A percentile compares a stretch with the other conserved stretches of the same genome.
phyloP scores from a whole-genome alignment of 1,140 invertebrate species.

The Chironomus tepperi region DNA sequence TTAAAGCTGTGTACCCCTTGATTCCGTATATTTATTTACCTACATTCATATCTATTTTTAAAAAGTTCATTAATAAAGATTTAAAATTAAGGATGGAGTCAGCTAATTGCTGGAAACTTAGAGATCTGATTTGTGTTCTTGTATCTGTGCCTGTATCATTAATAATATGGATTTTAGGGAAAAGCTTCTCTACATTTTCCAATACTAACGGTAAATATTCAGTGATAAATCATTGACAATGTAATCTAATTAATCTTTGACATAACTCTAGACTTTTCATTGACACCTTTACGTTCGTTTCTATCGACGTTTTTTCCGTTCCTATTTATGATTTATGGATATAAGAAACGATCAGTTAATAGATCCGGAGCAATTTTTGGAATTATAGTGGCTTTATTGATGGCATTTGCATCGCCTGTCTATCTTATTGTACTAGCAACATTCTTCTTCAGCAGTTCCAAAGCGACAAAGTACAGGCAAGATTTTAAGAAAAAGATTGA shows the following conservation, averaged over 20 bases:
- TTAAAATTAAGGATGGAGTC: not conserved
- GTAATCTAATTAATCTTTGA: not conserved
- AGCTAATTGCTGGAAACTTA: slow-evolving; percentile 28
- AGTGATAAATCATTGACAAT: not conserved
- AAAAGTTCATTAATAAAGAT: not conserved
- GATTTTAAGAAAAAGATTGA: slow-evolving; percentile 65
- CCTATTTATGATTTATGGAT: slow-evolving; percentile 54
- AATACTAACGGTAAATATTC: slow-evolving; percentile 4
- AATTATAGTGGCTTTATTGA: slow-evolving; percentile 65
- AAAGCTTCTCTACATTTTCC: not conserved
- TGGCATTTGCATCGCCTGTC: slow-evolving; percentile 69
- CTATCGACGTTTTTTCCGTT: slow-evolving; percentile 58
- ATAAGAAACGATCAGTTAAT: slow-evolving; percentile 57
- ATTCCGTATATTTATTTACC: no score
- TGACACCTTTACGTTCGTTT: slow-evolving; percentile 63
- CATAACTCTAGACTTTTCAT: not conserved
- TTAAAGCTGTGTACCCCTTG: no score
- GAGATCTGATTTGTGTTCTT: not conserved
- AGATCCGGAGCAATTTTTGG: slow-evolving; percentile 62
- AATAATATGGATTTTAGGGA: not conserved
- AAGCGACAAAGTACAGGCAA: slow-evolving; percentile 68
- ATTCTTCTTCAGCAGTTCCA: slow-evolving; percentile 76
- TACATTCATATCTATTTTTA: no score
- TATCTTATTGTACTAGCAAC: slow-evolving; percentile 63
- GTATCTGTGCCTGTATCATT: not conserved